phyloP scores from a whole-genome alignment of 2,888 invertebrate genomes.

The Pristionchus mayeri region DNA sequence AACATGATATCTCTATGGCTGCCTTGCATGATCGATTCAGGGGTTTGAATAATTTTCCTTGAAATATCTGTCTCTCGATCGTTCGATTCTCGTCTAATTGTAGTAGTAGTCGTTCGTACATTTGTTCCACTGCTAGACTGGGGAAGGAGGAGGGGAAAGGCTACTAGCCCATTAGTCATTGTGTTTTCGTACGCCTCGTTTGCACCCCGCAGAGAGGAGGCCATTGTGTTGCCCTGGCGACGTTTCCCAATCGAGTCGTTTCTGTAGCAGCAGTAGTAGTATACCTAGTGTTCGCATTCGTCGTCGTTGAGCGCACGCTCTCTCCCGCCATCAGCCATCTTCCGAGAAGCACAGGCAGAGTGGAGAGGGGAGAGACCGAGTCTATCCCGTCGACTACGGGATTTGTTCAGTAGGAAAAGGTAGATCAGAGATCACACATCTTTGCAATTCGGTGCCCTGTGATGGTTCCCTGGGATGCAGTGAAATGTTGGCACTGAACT shows the following conservation, averaged over 20 bases:
- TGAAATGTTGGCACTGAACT: too few relatives aligned
- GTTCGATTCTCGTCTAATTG: too few relatives aligned
- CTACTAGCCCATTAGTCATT: conserved; percentile 31
- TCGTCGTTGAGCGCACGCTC: neutral
- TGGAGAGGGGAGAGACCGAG: conserved; percentile 15
- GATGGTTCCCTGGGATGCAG: too few relatives aligned
- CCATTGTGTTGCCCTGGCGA: neutral
- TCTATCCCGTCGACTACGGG: neutral
- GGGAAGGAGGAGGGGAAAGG: neutral
- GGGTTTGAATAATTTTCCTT: neutral
- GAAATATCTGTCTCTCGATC: neutral
- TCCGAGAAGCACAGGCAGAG: conserved; percentile 21
- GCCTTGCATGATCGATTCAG: neutral
- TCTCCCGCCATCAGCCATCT: neutral
- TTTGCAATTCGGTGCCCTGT: too few relatives aligned
- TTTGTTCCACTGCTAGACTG: neutral
- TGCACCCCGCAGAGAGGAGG: neutral
- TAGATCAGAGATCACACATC: neutral
- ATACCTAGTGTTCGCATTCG: conserved; percentile 7
- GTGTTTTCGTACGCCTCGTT: neutral
- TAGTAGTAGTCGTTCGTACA: neutral
- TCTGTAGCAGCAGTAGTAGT: neutral
- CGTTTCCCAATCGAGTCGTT: neutral
- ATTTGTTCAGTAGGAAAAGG: neutral
- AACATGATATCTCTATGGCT: neutral